A percentile compares a stretch with the other conserved stretches of the same genome.
phyloP scores from a whole-genome alignment of 2,113 vertebrate genomes.

The Apeltes quadracus region DNA sequence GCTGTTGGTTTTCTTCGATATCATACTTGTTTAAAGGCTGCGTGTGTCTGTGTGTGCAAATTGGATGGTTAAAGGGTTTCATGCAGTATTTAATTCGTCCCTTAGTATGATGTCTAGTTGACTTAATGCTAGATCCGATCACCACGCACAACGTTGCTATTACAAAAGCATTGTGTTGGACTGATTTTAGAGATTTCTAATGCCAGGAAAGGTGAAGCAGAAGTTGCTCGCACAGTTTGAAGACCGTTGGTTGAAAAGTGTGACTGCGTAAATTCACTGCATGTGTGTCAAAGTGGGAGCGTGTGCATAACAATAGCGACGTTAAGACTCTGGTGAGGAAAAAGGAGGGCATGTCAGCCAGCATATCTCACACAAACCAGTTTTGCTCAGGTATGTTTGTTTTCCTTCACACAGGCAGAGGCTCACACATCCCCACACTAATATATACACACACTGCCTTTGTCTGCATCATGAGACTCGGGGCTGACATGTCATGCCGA shows the following conservation, averaged over 20 bases:
- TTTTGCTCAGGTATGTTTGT: constrained; percentile 20
- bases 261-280: neutral
- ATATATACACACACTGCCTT: constrained; percentile 3
- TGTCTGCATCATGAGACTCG: constrained; percentile 42
- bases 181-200: constrained; percentile 11
- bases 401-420: neutral
- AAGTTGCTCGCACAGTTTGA: neutral
- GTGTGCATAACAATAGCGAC: neutral
- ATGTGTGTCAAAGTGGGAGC: neutral
- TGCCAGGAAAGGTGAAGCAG: too few relatives aligned
- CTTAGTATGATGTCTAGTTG: constrained; percentile 24
- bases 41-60: neutral
- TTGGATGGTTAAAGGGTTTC: neutral
- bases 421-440: neutral
- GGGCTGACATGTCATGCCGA: constrained; percentile 27
- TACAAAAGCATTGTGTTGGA: neutral
- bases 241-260: constrained; percentile 1
- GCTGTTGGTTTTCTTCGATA: constrained; percentile 23
- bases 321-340: neutral
- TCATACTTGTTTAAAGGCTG: constrained; percentile 12
- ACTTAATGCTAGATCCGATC: neutral
- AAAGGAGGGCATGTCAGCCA: neutral
- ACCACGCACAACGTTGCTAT: neutral
- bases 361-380: constrained; percentile 14
- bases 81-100: constrained; percentile 43